Evolutionary conservation across 2,888 invertebrate species (phyloP).

Genomic region (Volucella inanis): DNA sequence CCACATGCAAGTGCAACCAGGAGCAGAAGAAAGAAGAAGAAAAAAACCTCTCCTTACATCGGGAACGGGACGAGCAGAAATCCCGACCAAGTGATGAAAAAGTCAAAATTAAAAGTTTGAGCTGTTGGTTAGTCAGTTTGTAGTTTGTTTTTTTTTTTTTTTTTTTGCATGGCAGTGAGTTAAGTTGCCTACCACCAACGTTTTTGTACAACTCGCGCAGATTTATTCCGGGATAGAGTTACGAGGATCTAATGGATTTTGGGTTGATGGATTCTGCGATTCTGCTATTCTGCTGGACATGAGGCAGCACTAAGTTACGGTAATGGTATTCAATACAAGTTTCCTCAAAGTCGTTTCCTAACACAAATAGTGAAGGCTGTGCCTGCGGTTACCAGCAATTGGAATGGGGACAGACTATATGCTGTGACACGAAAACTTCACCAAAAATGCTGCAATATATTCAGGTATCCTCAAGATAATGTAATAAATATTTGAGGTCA

Average conservation of each 20-base stretch:
- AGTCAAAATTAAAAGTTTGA: slow-evolving; percentile 32
- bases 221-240: slow-evolving; percentile 58
- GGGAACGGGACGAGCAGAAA: background rate
- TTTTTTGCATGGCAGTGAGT: slow-evolving; percentile 5
- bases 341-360: too few relatives aligned
- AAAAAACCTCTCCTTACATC: slow-evolving; percentile 15
- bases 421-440: too few relatives aligned
- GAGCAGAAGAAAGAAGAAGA: background rate
- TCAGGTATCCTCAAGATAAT: too few relatives aligned
- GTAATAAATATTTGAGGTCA: too few relatives aligned
- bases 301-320: too few relatives aligned
- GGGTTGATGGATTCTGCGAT: too few relatives aligned
- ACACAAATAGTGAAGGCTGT: too few relatives aligned
- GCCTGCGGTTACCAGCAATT: too few relatives aligned
- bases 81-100: slow-evolving; percentile 1
- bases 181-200: slow-evolving; percentile 15
- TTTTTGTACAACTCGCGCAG: background rate
- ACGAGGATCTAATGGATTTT: slow-evolving; percentile 27
- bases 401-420: too few relatives aligned
- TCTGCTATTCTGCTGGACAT: too few relatives aligned
- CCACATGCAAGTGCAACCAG: slow-evolving; percentile 40
- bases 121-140: slow-evolving; percentile 36
- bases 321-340: too few relatives aligned
- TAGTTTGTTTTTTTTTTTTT: background rate
- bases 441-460: too few relatives aligned